phyloP scores from a whole-genome alignment of 53 echinoderm and acorn worm species.

The Patiria pectinifera region DNA sequence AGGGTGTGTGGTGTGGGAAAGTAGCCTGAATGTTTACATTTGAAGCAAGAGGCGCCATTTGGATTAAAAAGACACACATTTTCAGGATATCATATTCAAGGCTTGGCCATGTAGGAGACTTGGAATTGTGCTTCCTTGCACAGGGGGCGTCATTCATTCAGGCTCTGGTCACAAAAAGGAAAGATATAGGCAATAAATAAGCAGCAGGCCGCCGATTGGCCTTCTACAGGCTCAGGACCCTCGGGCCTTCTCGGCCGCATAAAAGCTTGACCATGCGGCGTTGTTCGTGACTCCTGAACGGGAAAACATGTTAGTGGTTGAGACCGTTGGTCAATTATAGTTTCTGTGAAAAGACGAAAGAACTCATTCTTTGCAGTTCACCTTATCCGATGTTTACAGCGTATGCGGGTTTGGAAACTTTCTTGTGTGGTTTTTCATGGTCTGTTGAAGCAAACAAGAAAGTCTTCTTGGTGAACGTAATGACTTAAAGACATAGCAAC shows the following conservation, averaged over 20 bases:
- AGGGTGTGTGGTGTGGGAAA: slow-evolving; percentile 32
- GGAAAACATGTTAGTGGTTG: slow-evolving; percentile 5
- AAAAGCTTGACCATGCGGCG: slow-evolving; percentile 39
- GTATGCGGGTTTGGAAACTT: neutral
- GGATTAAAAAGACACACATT: neutral
- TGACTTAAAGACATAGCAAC: no score
- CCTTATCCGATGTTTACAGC: neutral
- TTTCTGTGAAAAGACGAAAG: slow-evolving; percentile 8
- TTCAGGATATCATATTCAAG: slow-evolving; percentile 43
- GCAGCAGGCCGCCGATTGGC: neutral
- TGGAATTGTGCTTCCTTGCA: neutral
- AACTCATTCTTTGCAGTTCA: neutral
- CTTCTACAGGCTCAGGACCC: neutral
- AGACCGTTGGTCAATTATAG: slow-evolving; percentile 13
- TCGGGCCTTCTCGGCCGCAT: slow-evolving; percentile 31
- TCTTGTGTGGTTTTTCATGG: neutral
- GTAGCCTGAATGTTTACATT: slow-evolving; percentile 19
- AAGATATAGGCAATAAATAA: neutral
- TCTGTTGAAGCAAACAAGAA: neutral
- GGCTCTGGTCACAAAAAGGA: neutral
- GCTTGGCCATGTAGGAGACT: neutral
- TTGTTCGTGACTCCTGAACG: slow-evolving; percentile 48
- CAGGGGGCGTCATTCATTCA: neutral
- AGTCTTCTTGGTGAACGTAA: no score
- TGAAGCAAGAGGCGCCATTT: slow-evolving; percentile 14